Evolutionary conservation across 1,140 invertebrate species (phyloP).

Genomic region (Camponotus vicinus): DNA sequence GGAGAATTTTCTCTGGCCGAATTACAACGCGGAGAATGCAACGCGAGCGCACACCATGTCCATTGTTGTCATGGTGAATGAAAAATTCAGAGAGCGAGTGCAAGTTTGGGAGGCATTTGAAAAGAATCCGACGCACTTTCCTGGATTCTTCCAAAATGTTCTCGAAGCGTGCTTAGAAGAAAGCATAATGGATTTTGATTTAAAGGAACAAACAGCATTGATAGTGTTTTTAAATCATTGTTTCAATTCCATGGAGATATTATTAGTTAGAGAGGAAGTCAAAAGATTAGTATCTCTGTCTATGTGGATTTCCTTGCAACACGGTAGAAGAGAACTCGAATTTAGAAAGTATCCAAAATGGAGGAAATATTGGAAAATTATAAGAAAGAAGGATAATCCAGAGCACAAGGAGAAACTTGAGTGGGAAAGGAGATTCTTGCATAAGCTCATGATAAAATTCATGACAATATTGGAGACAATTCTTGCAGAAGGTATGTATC

Average conservation of each 20-base stretch:
- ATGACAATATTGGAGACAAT: constrained; percentile 93
- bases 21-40: constrained; percentile 91
- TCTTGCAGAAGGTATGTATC: constrained; percentile 87
- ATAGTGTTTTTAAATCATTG: constrained; percentile 98
- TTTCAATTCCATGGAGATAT: constrained; percentile 98
- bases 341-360: constrained; percentile 95
- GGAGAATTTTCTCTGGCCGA: constrained; percentile 99
- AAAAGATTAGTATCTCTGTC: constrained; percentile 96
- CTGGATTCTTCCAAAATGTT: constrained; percentile 95
- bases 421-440: constrained; percentile 96
- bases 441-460: constrained; percentile 96
- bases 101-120: constrained; percentile 98
- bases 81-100: constrained; percentile 98
- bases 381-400: constrained; percentile 94
- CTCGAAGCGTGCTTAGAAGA: constrained; percentile 90
- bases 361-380: constrained; percentile 96
- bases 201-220: constrained; percentile 95
- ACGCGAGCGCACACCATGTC: constrained; percentile 96
- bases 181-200: constrained; percentile 84
- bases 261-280: constrained; percentile 96
- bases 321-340: constrained; percentile 94
- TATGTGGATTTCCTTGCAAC: constrained; percentile 97
- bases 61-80: constrained; percentile 98
- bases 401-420: constrained; percentile 90
- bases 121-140: constrained; percentile 93